Conservation (phyloP, 2,113 vertebrate genomes). For the Eretmochelys imbricata region DNA sequence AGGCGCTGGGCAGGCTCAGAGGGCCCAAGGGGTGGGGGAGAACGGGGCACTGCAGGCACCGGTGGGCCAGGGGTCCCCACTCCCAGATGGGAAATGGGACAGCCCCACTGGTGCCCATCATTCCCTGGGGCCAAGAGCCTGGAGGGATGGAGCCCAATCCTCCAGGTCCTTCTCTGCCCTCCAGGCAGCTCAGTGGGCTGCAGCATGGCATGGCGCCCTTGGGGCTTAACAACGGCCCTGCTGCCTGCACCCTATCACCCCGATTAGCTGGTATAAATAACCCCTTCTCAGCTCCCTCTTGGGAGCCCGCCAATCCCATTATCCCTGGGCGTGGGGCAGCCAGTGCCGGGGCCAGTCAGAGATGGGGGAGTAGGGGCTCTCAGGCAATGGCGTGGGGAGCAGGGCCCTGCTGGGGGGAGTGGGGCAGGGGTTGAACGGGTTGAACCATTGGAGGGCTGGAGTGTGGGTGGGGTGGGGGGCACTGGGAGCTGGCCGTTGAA, state of each 20-base stretch:
- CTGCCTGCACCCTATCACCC: not conserved
- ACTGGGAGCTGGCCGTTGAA: accelerated
- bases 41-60: not conserved
- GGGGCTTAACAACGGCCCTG: not conserved
- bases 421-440: accelerated
- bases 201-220: not conserved
- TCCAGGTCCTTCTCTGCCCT: not conserved
- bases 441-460: accelerated
- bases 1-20: not conserved
- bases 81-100: not conserved
- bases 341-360: not conserved
- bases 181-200: not conserved
- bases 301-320: not conserved
- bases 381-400: no score
- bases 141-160: not conserved
- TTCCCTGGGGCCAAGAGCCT: no score
- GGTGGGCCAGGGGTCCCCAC: not conserved
- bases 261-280: not conserved
- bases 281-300: not conserved
- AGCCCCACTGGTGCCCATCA: not conserved
- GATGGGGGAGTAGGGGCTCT: no score
- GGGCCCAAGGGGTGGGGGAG: not conserved
- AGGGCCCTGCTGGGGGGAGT: accelerated
- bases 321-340: not conserved
- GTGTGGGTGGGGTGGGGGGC: not conserved